A percentile compares a stretch with the other conserved stretches of the same genome.
These are phyloP conservation scores for Morelia viridis DNA, from an alignment of 2,797 vertebrate genomes.

Conservation along the genomic window DNA sequence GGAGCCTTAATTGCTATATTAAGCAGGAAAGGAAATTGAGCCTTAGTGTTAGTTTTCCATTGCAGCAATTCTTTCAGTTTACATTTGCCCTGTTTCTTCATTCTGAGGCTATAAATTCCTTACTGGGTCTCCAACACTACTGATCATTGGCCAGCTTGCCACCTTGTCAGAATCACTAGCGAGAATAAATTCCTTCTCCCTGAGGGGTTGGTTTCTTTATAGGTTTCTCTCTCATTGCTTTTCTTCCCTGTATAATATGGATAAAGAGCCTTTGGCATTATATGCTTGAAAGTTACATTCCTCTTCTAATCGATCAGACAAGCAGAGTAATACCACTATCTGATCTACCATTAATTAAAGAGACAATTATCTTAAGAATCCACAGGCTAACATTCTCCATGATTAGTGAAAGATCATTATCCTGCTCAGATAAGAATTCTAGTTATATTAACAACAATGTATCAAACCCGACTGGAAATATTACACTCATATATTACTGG, in stretches of 20 bases:
- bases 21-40: not conserved
- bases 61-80: not conserved
- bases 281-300: conserved; percentile 9
- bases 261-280: conserved; percentile 12
- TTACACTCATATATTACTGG: not conserved
- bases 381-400: conserved; percentile 23
- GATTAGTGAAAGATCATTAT: conserved; percentile 43
- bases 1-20: not conserved
- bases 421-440: conserved; percentile 30
- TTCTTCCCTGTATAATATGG: not conserved
- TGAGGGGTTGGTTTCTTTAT: not conserved
- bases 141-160: not conserved
- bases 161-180: not conserved
- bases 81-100: not conserved
- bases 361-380: conserved; percentile 44
- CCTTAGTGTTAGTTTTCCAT: not conserved
- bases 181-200: not conserved
- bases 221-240: not conserved
- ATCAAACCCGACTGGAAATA: not conserved
- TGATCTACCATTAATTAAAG: conserved; percentile 46
- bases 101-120: not conserved
- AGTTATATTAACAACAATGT: not conserved
- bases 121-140: not conserved
- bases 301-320: conserved; percentile 28
- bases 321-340: conserved; percentile 35